A percentile compares a stretch with the other conserved stretches of the same genome.
Conservation (phyloP, 2,888 invertebrate species). For the Trachelus iudaicus region DNA sequence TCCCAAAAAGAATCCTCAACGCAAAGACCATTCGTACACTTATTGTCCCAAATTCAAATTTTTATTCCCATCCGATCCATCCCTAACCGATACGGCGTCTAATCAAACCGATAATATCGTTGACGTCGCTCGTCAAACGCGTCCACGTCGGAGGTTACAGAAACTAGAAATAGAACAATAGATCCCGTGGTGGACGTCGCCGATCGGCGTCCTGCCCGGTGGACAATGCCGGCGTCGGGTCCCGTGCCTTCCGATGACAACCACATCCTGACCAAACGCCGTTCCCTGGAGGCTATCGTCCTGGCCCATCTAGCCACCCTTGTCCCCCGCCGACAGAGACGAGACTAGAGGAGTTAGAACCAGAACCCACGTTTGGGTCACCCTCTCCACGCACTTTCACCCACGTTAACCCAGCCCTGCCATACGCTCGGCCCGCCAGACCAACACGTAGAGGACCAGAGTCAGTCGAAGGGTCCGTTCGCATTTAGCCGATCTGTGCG, state of each 20-base stretch:
- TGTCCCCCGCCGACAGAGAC: constrained; percentile 10
- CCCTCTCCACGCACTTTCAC: no score
- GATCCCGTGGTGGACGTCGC: constrained; percentile 30
- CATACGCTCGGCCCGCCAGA: no score
- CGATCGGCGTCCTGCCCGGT: constrained; percentile 25
- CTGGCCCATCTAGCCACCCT: constrained; percentile 46
- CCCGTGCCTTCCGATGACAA: constrained; percentile 41
- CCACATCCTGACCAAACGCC: constrained; percentile 48
- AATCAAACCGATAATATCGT: constrained; percentile 28
- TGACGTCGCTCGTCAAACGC: constrained; percentile 19
- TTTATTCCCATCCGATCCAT: no score
- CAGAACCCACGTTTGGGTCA: no score
- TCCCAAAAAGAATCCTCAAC: no score
- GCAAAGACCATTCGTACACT: no score
- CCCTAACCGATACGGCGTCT: background rate
- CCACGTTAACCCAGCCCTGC: no score
- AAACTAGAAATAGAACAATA: constrained; percentile 35
- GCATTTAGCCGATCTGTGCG: background rate
- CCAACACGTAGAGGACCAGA: no score
- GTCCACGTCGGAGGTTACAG: constrained; percentile 26
- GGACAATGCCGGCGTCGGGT: constrained; percentile 32
- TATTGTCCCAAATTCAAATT: no score
- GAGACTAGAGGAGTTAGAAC: no score
- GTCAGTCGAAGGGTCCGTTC: background rate
- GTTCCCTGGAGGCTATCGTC: constrained; percentile 49